Evolutionary conservation across 2,797 vertebrate species (phyloP), one percentile per base, ranked within the genome.

Genomic region (Poeciliopsis infans): DNA sequence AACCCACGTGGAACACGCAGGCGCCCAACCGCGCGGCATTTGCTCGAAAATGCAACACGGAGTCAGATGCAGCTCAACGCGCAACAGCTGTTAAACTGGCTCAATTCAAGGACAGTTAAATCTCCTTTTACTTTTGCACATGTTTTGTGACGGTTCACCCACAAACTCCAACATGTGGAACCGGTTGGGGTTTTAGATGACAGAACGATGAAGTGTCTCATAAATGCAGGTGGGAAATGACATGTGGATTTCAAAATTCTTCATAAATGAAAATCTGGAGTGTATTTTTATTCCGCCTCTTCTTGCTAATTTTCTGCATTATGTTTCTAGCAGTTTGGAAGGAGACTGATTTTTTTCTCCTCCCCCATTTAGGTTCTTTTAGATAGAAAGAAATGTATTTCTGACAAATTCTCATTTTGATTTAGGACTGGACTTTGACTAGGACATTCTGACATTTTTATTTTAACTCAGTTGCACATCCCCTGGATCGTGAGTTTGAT

Each of bases 1-100:
- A 94, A 88, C 89, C 88, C 89, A 88, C 43, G 82, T 82, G 90
- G 91, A 92, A 88, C 81, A 87, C 74, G 79, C 81, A 76, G 77
- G 82, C 82, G 53, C 77, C 79, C 83, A 74, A 75, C 83, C 86
- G 77, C 89, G 84, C 76, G 55, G 64, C 82, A 79, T 83, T 87
- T 43, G 78, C 77, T 47, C 80, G 68, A n/a, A 74, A 82, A 85
- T 28, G 12, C 79, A 89, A 86, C 51, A 83, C 13, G 76, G 73
- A 80, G 77, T 79, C 36, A 45, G 70, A 71, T 72, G 69, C 72
- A 80, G 86, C 83, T 81, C 79, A 81, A 74, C n/a, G 43, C 51
- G 5, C 72, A 75, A 83, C 55, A 81, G 64, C 74, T 55, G 76
- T 78, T 71, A 66, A 68, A 83, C 57, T 16, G 1, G 15, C 78